Evolutionary conservation across 2,888 invertebrate genomes (phyloP).

Genomic region (Brachycybe producta): DNA sequence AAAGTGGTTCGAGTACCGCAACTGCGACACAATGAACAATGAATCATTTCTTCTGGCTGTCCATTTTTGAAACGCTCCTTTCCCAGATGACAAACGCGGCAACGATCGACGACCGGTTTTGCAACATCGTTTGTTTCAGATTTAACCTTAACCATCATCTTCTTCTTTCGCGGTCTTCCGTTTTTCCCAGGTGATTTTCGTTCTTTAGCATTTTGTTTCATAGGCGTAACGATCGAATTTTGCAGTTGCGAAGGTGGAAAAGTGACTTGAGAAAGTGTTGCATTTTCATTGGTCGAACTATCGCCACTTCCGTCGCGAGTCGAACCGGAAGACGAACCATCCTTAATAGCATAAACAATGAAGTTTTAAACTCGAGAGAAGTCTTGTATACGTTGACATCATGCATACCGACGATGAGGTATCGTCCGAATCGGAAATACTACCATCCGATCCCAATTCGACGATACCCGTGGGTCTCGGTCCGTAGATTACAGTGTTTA

Average conservation of each 20-base stretch:
- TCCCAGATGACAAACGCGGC: conserved; percentile 39
- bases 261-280: not conserved
- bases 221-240: conserved; percentile 2
- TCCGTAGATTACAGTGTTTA: conserved; percentile 73
- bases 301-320: conserved; percentile 23
- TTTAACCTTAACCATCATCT: conserved; percentile 3
- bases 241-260: conserved; percentile 17
- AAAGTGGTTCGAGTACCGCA: conserved; percentile 40
- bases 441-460: conserved; percentile 42
- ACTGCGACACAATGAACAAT: conserved; percentile 47
- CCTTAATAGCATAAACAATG: conserved; percentile 10
- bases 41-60: conserved; percentile 42
- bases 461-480: conserved; percentile 25
- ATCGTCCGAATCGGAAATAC: conserved; percentile 41
- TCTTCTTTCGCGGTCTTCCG: conserved; percentile 11
- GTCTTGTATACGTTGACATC: not conserved
- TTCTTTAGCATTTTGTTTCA: too few relatives aligned
- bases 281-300: conserved; percentile 12
- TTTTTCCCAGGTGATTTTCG: conserved; percentile 14
- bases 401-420: conserved; percentile 34
- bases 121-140: too few relatives aligned
- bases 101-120: conserved; percentile 29
- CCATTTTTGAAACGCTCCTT: conserved; percentile 38
- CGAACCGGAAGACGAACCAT: conserved; percentile 22
- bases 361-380: not conserved